These are phyloP conservation scores for Dolomedes plantarius DNA, from an alignment of 2,888 invertebrate genomes.

Conservation along the genomic window DNA sequence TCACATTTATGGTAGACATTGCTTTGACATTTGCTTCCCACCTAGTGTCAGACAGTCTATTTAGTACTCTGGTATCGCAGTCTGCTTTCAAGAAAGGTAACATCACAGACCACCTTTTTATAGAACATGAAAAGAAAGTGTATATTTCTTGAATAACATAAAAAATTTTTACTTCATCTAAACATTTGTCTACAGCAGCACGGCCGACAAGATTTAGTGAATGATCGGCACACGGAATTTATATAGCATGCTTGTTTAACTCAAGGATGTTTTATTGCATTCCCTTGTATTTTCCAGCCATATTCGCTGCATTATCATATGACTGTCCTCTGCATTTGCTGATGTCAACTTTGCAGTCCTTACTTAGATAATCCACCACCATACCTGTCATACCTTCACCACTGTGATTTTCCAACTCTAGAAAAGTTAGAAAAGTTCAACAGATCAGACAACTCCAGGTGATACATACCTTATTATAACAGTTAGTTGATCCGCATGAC, in stretches of 20 bases:
- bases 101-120: not conserved
- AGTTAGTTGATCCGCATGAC: constrained; percentile 46
- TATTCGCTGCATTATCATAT: too few relatives aligned
- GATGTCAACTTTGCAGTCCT: not conserved
- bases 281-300: not conserved
- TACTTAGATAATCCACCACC: too few relatives aligned
- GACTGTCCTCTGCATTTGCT: not conserved
- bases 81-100: not conserved
- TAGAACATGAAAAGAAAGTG: not conserved
- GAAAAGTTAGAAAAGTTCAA: constrained; percentile 10
- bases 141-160: too few relatives aligned
- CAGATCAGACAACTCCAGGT: not conserved
- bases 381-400: not conserved
- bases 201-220: constrained; percentile 4
- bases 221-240: constrained; percentile 1
- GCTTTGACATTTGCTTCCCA: not conserved
- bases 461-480: not conserved
- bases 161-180: not conserved
- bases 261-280: not conserved
- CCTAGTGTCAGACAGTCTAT: not conserved
- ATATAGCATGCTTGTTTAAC: not conserved
- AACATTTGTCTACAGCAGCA: not conserved
- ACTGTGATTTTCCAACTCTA: not conserved
- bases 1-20: not conserved
- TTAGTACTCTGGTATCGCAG: not conserved